Percentiles rank a stretch among this genome's conserved stretches.
Evolutionary conservation across 1,140 invertebrate species (phyloP).

Genomic region (Laodelphax striatellus): DNA sequence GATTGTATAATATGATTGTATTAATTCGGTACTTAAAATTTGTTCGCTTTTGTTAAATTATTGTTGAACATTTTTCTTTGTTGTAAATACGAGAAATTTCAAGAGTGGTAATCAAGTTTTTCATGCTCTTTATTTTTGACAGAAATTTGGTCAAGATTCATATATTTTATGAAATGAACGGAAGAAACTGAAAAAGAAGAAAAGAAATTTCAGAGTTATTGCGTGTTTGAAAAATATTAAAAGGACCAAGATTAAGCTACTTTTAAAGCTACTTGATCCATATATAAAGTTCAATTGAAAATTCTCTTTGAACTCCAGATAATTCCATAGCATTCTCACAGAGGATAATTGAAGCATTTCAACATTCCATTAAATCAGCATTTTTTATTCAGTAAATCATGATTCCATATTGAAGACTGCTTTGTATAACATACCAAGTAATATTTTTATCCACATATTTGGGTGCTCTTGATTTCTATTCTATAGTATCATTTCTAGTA

Average conservation of each 20-base stretch:
- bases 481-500: neutral
- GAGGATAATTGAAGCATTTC: neutral
- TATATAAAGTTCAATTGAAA: too few species aligned
- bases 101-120: neutral
- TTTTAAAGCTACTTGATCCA: too few species aligned
- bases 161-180: too few species aligned
- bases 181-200: too few species aligned
- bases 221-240: too few species aligned
- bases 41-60: conserved; percentile 6
- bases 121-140: neutral
- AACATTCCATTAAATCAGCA: neutral
- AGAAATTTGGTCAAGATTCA: too few species aligned
- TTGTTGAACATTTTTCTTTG: neutral
- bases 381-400: neutral
- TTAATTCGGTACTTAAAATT: conserved; percentile 6
- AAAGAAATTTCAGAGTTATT: too few species aligned
- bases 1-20: conserved; percentile 10
- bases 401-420: conserved; percentile 14
- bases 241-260: too few species aligned
- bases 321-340: too few species aligned
- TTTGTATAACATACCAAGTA: conserved; percentile 6
- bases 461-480: conserved; percentile 8
- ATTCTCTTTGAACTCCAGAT: too few species aligned
- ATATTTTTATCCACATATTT: conserved; percentile 4
- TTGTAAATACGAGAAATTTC: neutral